These are phyloP conservation scores for Coreoperca whiteheadi DNA, from an alignment of 2,113 vertebrate genomes.

Conservation along the genomic window DNA sequence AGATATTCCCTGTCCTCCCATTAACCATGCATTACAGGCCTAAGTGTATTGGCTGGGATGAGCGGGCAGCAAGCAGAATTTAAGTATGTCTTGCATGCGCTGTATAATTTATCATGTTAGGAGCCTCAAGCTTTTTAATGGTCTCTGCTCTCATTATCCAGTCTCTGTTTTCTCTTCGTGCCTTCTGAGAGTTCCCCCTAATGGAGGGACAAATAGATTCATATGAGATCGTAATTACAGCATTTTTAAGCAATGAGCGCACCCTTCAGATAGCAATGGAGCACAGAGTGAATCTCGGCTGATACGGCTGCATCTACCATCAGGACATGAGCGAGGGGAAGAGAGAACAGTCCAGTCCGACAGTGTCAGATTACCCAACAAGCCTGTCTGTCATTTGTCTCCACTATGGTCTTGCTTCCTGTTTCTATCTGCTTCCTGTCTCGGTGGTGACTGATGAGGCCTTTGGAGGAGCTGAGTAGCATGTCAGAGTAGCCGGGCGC, in stretches of 20 bases:
- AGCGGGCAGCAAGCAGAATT: constrained; percentile 67
- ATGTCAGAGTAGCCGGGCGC: constrained; percentile 42
- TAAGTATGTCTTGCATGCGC: constrained; percentile 72
- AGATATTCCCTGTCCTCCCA: constrained; percentile 73
- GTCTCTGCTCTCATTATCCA: constrained; percentile 79
- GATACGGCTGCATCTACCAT: constrained; percentile 7
- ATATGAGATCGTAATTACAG: constrained; percentile 75
- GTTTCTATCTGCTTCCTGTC: constrained; percentile 75
- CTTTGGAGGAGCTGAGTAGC: constrained; percentile 36
- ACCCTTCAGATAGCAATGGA: constrained; percentile 39
- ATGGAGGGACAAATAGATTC: constrained; percentile 81
- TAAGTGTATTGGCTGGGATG: constrained; percentile 74
- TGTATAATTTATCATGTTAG: constrained; percentile 80
- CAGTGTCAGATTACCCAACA: constrained; percentile 66
- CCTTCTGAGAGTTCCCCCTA: constrained; percentile 70
- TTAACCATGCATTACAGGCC: constrained; percentile 79
- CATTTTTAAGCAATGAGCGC: constrained; percentile 63
- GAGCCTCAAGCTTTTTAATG: constrained; percentile 78
- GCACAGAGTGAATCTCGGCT: constrained; percentile 20
- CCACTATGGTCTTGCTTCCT: constrained; percentile 44
- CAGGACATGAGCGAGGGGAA: constrained; percentile 13
- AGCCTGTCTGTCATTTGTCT: constrained; percentile 70
- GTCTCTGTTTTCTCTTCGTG: constrained; percentile 68
- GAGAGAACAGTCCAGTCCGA: constrained; percentile 62
- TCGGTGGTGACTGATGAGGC: constrained; percentile 59